Percentiles rank a stretch among this genome's conserved stretches.
Conservation (phyloP, 2,888 invertebrate genomes). For the Litoditis marina region DNA sequence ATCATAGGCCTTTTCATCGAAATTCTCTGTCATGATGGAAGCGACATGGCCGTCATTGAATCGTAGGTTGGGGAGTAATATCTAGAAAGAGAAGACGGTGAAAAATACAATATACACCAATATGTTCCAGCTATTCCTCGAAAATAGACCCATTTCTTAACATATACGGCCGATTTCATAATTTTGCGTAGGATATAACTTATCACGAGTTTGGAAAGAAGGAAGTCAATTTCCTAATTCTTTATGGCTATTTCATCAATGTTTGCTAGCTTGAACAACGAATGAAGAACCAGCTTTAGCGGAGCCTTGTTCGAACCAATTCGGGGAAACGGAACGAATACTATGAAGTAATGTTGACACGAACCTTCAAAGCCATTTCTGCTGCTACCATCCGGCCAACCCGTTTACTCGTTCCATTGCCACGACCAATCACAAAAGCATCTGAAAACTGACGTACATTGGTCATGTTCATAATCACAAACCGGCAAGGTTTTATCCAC, state of each 20-base stretch:
- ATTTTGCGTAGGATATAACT: no score
- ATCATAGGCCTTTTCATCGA: neutral
- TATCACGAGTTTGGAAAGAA: no score
- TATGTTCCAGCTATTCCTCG: no score
- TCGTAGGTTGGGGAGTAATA: conserved; percentile 46
- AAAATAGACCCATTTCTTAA: no score
- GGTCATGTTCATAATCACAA: no score
- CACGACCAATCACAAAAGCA: conserved; percentile 75
- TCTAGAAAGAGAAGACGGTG: conserved; percentile 1
- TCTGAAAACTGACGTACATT: conserved; percentile 64
- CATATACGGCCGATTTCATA: no score
- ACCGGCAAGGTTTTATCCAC: no score
- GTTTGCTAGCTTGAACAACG: neutral
- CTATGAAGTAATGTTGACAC: neutral
- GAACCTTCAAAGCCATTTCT: conserved; percentile 37
- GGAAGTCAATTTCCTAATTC: no score
- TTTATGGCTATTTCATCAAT: neutral
- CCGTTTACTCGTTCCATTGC: conserved; percentile 90
- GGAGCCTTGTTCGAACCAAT: no score
- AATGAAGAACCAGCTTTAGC: conserved; percentile 1
- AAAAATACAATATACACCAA: no score
- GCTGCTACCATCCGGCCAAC: conserved; percentile 88
- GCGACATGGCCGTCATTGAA: conserved; percentile 28
- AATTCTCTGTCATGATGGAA: neutral
- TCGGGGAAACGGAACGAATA: no score